Conservation (phyloP, 2,797 vertebrate species). For the Leucoraja ocellata region DNA sequence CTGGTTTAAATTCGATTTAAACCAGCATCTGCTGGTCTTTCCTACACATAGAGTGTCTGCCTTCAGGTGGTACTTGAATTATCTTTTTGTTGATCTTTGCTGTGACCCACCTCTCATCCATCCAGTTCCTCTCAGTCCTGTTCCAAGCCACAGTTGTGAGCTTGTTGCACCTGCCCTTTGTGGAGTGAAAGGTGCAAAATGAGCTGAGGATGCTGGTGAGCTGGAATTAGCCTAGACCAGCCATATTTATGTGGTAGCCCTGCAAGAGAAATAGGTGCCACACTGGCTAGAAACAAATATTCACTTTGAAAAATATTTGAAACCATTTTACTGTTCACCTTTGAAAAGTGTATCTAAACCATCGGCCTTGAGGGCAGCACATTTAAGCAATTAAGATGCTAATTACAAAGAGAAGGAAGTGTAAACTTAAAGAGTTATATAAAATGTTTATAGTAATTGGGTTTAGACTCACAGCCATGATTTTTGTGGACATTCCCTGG, state of each 20-base stretch:
- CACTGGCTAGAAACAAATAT: conserved; percentile 9
- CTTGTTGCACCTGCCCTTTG: not conserved
- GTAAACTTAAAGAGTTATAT: conserved; percentile 36
- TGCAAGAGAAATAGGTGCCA: not conserved
- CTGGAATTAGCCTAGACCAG: not conserved
- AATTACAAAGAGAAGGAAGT: conserved; percentile 35
- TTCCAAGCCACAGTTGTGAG: not conserved
- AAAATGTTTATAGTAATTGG: conserved; percentile 35
- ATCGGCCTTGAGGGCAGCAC: conserved; percentile 22
- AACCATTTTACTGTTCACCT: conserved; percentile 12
- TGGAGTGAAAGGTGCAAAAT: conserved; percentile 3
- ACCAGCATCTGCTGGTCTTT: no score
- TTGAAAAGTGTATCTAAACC: conserved; percentile 7
- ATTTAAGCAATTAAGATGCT: conserved; percentile 29
- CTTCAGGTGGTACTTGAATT: not conserved
- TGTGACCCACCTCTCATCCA: not conserved
- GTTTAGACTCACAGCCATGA: conserved; percentile 26
- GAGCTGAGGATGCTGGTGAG: not conserved
- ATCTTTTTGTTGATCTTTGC: not conserved
- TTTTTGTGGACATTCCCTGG: conserved; percentile 32
- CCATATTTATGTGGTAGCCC: not conserved
- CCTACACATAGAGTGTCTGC: not conserved
- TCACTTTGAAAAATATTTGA: not conserved
- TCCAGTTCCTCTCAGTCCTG: not conserved
- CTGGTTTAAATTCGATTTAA: no score